These are phyloP conservation scores for Hippocampus kuda DNA, from an alignment of 2,797 vertebrate genomes.

Conservation along the genomic window DNA sequence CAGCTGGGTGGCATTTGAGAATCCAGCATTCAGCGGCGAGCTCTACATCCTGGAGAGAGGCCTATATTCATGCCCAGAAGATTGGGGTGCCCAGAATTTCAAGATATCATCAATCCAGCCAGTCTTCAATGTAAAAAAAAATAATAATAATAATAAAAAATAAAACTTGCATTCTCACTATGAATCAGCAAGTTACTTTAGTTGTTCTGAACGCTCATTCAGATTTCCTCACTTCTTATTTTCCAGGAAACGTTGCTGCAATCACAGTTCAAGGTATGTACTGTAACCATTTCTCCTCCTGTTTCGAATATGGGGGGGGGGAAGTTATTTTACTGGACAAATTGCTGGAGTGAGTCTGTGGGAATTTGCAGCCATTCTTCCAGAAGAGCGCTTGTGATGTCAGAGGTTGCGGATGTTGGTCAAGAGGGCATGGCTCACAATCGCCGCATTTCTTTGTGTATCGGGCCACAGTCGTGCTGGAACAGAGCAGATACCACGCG, in stretches of 20 bases:
- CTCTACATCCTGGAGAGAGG: conserved; percentile 88
- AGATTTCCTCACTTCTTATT: conserved; percentile 24
- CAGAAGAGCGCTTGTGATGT: background rate
- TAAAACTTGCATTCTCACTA: background rate
- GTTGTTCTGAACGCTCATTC: background rate
- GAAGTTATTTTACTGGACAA: background rate
- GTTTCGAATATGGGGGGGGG: fast-evolving
- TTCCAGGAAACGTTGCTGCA: conserved; percentile 71
- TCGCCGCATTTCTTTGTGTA: background rate
- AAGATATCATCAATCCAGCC: conserved; percentile 86
- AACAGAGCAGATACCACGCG: background rate
- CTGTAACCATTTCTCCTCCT: background rate
- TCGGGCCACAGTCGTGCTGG: background rate
- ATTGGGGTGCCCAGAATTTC: conserved; percentile 79
- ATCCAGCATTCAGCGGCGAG: conserved; percentile 83
- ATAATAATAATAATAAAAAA: too few species aligned
- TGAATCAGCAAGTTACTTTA: background rate
- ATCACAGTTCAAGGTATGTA: conserved; percentile 74
- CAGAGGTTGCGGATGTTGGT: background rate
- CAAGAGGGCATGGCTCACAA: background rate
- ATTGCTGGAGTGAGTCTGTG: background rate
- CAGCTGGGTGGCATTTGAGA: conserved; percentile 94
- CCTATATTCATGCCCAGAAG: conserved; percentile 74
- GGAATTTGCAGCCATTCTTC: background rate
- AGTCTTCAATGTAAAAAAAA: conserved; percentile 74